Evolutionary conservation across 2,797 vertebrate genomes (phyloP), one percentile per base, ranked within the genome.

Genomic region (Cryptoprocta ferox): DNA sequence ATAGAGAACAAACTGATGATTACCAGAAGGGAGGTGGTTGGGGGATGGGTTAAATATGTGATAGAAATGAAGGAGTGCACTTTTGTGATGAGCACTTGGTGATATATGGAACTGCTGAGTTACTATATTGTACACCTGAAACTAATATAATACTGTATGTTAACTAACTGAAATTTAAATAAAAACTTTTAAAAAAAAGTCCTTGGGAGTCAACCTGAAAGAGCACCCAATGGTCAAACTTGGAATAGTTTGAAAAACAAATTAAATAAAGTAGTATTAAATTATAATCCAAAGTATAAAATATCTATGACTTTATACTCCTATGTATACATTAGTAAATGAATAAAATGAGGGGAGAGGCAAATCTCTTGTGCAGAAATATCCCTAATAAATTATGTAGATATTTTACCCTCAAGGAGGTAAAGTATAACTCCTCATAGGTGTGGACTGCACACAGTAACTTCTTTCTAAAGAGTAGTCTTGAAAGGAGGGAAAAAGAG

Each of bases 211-310:
- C 35, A 81, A 78, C 63, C 26, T 81, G 53, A 91, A 88, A 80
- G 75, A 53, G 18, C 32, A 93, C 39, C 26, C 65, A 56, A 59
- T 61, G 28, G 45, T 32, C 32, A 85, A 93, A 95, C 9, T 6
- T 65, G 35, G 37, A 95, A 59, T n/a, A 92, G 79, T 81, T 65
- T 91, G 84, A 95, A 30, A 35, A 95, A 93, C 1, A 50, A 95
- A 87, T 78, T 70, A 95, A 89, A 73, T 63, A 85, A 85, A 21
- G n/a, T 63, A 70, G 6, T 80, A 91, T n/a, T 45, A 2, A 5
- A 35, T 80, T 97, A 88, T 81, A 96, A 76, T 6, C 24, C 24
- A 90, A 91, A 84, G 7, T 91, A n/a, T 37, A 82, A 92, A 90
- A 90, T 81, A 70, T 14, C 6, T 19, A 80, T 53, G 30, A 53